Evolutionary conservation across 2,113 vertebrate genomes (phyloP), one percentile per base, ranked within the genome.

Genomic region (Pheucticus melanocephalus): DNA sequence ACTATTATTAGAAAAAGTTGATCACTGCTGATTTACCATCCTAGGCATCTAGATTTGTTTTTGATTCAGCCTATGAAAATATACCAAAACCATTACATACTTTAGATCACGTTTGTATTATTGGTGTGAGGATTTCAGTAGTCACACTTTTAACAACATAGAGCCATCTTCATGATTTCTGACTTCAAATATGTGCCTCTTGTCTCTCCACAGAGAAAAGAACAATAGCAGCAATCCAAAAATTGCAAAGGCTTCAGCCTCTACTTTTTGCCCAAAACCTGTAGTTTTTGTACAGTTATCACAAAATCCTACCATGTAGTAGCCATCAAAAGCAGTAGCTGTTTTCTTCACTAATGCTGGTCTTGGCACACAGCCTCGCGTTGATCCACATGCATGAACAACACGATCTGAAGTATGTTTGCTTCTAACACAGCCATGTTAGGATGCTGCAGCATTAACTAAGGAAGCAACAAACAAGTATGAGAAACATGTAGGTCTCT

Each of bases 301-400:
- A 54, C 17, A 65, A 86, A 88, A 82, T 9, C 42, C 54, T 64
- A 40, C 17, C 24, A 9, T 2, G 3, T 4, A 70, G 33, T 5
- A 21, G 16, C 25, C 25, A 25, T 37, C 44, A 66, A 61, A 47
- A 78, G 44, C 64, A 42, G 45, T 6, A 73, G 5, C 35, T 12
- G 6, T 37, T 82, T 56, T 31, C 40, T 64, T 76, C 73, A 33
- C 54, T 25, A 75, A 78, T 9, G 7, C 27, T 82, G n/a, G 17
- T 66, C 27, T 68, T 47, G 54, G 47, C 24, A 44, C 11, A 56
- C 33, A 72, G 39, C 3, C 11, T 37, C 5, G 4, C 30, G 16
- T 0, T 31, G 24, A 15, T 56, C 28, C 2, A 4, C 37, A 51
- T 0, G 0, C 23, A 40, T 5, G 5, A 82, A 30, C 13, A 66